These are phyloP conservation scores for Catocala fraxini DNA, from an alignment of 2,888 invertebrate genomes.

Conservation along the genomic window DNA sequence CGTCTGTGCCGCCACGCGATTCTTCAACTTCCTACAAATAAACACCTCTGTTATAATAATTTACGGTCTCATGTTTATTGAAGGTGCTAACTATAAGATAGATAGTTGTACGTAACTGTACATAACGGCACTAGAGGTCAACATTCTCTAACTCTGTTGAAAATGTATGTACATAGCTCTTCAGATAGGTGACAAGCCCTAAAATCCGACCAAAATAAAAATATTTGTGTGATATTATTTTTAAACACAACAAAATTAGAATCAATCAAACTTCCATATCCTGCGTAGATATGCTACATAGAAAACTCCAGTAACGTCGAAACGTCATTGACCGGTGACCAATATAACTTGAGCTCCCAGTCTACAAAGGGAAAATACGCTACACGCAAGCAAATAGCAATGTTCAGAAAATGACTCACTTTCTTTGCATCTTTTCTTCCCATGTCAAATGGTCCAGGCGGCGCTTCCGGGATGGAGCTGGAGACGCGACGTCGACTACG, in stretches of 20 bases:
- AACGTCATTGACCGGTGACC: slow-evolving; percentile 25
- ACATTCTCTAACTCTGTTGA: slow-evolving; percentile 19
- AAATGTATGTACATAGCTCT: background rate
- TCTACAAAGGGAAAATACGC: slow-evolving; percentile 34
- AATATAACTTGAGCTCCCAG: slow-evolving; percentile 37
- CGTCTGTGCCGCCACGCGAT: slow-evolving; percentile 98
- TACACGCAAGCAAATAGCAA: slow-evolving; percentile 71
- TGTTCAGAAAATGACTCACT: slow-evolving; percentile 88
- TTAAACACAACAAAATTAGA: slow-evolving; percentile 10
- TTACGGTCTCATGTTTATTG: slow-evolving; percentile 19
- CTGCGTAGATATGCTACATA: background rate
- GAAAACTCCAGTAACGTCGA: slow-evolving; percentile 19
- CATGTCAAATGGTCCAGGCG: slow-evolving; percentile 94
- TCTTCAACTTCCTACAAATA: slow-evolving; percentile 94
- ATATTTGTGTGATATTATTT: background rate
- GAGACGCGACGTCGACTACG: slow-evolving; percentile 67
- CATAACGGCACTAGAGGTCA: slow-evolving; percentile 48
- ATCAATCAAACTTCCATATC: too few relatives aligned
- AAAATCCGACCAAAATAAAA: background rate
- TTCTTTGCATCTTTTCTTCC: slow-evolving; percentile 95
- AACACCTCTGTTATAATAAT: slow-evolving; percentile 29
- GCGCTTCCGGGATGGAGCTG: slow-evolving; percentile 88
- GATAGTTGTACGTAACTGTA: slow-evolving; percentile 41
- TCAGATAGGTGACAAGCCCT: background rate
- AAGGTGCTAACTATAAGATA: slow-evolving; percentile 30